Percentiles rank a stretch among this genome's conserved stretches.
phyloP scores from a whole-genome alignment of 1,140 invertebrate species.

The Brachionus sp. region DNA sequence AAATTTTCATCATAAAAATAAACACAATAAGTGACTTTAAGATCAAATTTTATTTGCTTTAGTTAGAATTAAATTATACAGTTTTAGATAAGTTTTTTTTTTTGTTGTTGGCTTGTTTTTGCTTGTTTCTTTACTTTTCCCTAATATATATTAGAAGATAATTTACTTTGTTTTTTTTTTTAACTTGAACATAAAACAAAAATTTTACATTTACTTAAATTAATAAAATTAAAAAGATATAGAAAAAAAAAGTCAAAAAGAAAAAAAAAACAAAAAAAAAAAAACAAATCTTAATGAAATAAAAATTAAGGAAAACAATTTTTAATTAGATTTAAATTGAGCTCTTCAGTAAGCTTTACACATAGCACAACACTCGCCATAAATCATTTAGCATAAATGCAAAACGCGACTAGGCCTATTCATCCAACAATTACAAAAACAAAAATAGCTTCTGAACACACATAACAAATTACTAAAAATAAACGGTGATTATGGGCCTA shows the following conservation, averaged over 20 bases:
- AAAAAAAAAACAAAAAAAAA: background rate
- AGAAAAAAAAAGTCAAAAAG: too few species aligned
- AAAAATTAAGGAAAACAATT: background rate
- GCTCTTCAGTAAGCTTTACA: background rate
- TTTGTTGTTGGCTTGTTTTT: too few species aligned
- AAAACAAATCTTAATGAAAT: background rate
- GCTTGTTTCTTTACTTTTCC: too few species aligned
- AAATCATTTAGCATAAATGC: background rate
- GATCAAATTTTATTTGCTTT: background rate
- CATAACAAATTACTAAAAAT: background rate
- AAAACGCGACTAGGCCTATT: background rate
- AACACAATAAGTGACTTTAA: background rate
- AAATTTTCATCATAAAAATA: background rate
- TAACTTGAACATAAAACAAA: background rate
- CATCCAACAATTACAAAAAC: background rate
- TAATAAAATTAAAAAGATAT: background rate
- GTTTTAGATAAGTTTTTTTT: background rate
- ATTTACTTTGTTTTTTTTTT: background rate
- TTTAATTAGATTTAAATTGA: background rate
- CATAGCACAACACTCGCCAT: background rate
- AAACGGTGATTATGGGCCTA: background rate
- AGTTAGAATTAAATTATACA: background rate
- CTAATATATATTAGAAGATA: background rate
- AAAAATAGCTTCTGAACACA: background rate
- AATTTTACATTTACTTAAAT: background rate